These are phyloP conservation scores for Apistogramma diplotaenia DNA, from an alignment of 2,113 vertebrate genomes.

Conservation along the genomic window DNA sequence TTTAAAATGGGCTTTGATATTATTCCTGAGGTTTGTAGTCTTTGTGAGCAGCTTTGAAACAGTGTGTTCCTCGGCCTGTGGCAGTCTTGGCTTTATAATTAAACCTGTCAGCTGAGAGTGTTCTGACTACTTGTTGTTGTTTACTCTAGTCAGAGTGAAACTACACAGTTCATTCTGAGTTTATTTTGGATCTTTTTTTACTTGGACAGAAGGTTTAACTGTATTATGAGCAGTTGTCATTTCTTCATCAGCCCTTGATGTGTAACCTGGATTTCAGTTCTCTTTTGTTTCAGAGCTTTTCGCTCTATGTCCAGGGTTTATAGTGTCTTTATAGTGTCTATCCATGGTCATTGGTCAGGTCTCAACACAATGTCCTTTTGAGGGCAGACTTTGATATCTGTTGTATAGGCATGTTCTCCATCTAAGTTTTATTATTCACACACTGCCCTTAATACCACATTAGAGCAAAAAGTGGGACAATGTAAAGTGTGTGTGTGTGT, in stretches of 20 bases:
- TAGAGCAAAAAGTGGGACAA: neutral
- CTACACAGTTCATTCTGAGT: constrained; percentile 2
- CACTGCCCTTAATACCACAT: neutral
- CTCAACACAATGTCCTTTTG: neutral
- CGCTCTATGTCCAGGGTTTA: neutral
- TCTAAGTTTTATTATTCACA: neutral
- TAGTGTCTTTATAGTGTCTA: neutral
- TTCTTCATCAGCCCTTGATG: neutral
- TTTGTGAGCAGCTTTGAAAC: neutral
- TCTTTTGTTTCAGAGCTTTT: fast-evolving
- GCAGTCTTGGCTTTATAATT: neutral
- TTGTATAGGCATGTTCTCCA: neutral
- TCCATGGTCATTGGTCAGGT: fast-evolving
- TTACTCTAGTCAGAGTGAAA: neutral
- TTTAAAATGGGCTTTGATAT: fast-evolving
- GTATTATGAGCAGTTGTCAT: neutral
- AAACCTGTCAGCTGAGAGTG: neutral
- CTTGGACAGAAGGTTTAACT: neutral
- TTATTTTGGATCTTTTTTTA: neutral
- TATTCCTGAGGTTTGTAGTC: neutral
- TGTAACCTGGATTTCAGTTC: neutral
- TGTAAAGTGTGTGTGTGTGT: neutral
- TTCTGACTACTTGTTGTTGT: neutral
- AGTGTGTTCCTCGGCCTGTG: neutral
- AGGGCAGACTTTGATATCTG: neutral